These are phyloP conservation scores for Mercenaria mercenaria DNA, from an alignment of 1,140 invertebrate genomes.

Conservation along the genomic window DNA sequence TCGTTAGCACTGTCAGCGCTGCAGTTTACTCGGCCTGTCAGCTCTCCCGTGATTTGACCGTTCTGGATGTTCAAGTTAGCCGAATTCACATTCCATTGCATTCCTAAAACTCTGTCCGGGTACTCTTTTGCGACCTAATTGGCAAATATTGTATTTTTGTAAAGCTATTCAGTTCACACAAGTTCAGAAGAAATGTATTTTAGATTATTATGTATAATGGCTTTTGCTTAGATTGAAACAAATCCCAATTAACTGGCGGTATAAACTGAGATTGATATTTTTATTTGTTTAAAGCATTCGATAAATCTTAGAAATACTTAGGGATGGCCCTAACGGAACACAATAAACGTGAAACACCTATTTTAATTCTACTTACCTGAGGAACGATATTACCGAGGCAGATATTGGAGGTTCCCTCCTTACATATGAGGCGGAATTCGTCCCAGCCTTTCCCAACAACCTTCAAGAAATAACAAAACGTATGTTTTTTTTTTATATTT, in stretches of 20 bases:
- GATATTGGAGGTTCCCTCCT: neutral
- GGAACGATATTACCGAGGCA: neutral
- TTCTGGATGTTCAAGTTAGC: neutral
- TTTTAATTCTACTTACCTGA: neutral
- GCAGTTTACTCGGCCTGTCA: neutral
- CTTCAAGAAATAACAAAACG: neutral
- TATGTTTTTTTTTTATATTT: too few species aligned
- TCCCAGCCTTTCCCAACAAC: neutral
- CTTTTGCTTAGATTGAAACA: too few species aligned
- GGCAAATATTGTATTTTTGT: neutral
- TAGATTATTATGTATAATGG: too few species aligned
- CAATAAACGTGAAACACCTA: too few species aligned
- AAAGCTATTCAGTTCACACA: too few species aligned
- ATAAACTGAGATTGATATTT: too few species aligned
- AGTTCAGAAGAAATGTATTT: too few species aligned
- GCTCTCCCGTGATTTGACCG: neutral
- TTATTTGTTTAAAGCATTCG: too few species aligned
- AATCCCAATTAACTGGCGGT: too few species aligned
- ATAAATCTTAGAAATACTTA: too few species aligned
- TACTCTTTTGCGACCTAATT: neutral
- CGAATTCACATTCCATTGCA: neutral
- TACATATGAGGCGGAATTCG: neutral
- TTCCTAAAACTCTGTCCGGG: neutral
- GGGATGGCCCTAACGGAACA: too few species aligned
- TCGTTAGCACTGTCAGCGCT: neutral